phyloP scores from a whole-genome alignment of 1,140 invertebrate species.

The Micrasema minimum region DNA sequence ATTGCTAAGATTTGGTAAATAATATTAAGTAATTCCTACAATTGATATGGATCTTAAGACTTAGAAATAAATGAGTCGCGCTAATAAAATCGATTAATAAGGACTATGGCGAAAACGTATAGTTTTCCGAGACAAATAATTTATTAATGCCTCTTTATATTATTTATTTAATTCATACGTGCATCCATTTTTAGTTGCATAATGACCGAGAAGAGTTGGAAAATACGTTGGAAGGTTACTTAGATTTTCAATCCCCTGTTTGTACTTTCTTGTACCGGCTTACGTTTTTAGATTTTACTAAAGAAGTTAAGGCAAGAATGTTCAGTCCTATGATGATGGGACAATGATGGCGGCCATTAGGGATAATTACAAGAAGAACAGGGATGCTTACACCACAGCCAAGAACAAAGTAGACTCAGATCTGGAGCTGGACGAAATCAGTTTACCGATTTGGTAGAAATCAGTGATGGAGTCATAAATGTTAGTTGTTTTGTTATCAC shows the following conservation, averaged over 20 bases:
- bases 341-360: conserved; percentile 12
- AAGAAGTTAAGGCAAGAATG: conserved; percentile 27
- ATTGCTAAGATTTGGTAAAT: too few relatives aligned
- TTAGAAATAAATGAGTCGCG: too few relatives aligned
- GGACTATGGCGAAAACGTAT: too few relatives aligned
- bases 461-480: conserved; percentile 5
- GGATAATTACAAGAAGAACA: conserved; percentile 25
- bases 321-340: conserved; percentile 33
- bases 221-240: conserved; percentile 18
- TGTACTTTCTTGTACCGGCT: too few relatives aligned
- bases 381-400: conserved; percentile 1
- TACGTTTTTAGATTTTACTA: conserved; percentile 23
- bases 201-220: conserved; percentile 31
- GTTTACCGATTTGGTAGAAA: conserved; percentile 27
- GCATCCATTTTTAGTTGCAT: conserved; percentile 28
- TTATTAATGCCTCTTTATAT: too few relatives aligned
- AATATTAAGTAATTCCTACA: too few relatives aligned
- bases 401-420: conserved; percentile 20
- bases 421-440: conserved; percentile 1
- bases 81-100: too few relatives aligned
- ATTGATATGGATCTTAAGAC: too few relatives aligned
- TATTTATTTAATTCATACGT: too few relatives aligned
- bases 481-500: background rate
- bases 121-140: too few relatives aligned
- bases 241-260: too few relatives aligned